phyloP scores from a whole-genome alignment of 2,113 vertebrate genomes.

The Apteryx owenii region DNA sequence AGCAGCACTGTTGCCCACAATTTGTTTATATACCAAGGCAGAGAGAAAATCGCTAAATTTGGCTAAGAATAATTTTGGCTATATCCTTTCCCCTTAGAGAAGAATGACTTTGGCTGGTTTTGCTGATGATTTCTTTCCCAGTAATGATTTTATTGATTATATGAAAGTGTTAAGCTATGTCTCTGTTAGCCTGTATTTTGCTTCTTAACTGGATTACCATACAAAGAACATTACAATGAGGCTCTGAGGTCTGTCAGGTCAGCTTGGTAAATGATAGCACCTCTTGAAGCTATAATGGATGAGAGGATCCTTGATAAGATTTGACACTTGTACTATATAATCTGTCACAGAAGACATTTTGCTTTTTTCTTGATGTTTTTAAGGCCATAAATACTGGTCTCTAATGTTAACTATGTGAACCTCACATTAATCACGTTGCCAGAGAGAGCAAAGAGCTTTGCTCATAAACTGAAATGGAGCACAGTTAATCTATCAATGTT shows the following conservation, averaged over 20 bases:
- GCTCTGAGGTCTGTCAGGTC: constrained; percentile 17
- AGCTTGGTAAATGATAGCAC: constrained; percentile 59
- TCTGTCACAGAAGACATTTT: constrained; percentile 61
- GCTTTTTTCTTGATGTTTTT: constrained; percentile 63
- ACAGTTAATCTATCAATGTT: constrained; percentile 64
- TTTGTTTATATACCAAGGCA: neutral
- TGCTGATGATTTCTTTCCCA: neutral
- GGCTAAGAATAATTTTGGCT: neutral
- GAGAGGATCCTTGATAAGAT: constrained; percentile 66
- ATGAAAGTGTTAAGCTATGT: constrained; percentile 25
- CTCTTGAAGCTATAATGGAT: constrained; percentile 66
- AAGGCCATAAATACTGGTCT: constrained; percentile 63
- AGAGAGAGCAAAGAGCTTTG: constrained; percentile 39
- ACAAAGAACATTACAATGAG: constrained; percentile 38
- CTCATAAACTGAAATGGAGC: constrained; percentile 56
- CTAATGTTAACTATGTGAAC: constrained; percentile 66
- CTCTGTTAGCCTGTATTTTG: constrained; percentile 3
- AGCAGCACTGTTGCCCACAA: neutral
- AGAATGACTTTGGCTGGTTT: neutral
- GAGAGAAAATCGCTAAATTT: neutral
- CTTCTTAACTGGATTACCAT: constrained; percentile 37
- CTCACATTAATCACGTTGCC: constrained; percentile 62
- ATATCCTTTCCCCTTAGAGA: neutral
- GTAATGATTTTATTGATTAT: constrained; percentile 2
- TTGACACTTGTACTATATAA: constrained; percentile 60